Evolutionary conservation across 2,113 vertebrate species (phyloP).

Genomic region (Talpa occidentalis): DNA sequence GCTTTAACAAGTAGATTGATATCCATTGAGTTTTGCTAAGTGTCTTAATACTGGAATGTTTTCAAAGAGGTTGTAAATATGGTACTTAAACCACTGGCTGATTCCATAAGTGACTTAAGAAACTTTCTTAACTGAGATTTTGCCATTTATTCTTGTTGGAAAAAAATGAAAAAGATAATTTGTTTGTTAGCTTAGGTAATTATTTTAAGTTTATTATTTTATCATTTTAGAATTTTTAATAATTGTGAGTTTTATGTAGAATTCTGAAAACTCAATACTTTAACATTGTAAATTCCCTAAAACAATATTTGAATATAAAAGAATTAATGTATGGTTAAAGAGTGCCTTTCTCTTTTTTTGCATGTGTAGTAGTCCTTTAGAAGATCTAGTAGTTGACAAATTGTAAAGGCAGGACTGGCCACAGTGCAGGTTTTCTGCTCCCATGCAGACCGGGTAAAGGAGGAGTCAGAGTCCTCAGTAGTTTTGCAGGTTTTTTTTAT

Average conservation of each 20-base stretch:
- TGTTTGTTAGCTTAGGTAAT: conserved; percentile 17
- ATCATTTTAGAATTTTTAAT: conserved; percentile 36
- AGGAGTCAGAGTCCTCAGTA: no score
- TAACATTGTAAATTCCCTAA: neutral
- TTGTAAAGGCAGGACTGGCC: no score
- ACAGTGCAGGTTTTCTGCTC: no score
- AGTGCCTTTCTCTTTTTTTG: neutral
- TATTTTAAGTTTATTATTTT: conserved; percentile 1
- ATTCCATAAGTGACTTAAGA: conserved; percentile 1
- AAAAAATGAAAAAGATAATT: conserved; percentile 32
- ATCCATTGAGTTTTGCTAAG: neutral
- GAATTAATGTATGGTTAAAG: conserved; percentile 5
- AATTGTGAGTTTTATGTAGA: neutral
- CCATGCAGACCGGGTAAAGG: no score
- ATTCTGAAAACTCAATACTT: conserved; percentile 26
- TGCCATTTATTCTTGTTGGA: conserved; percentile 27
- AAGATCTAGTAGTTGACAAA: neutral
- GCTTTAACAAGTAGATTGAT: neutral
- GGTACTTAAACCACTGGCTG: neutral
- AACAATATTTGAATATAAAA: conserved; percentile 32
- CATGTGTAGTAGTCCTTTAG: neutral
- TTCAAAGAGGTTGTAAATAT: neutral
- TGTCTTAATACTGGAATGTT: neutral
- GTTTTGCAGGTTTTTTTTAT: no score
- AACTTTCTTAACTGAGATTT: conserved; percentile 31